Conservation (phyloP, 1,140 invertebrate genomes). For the Drosophila baimaii region DNA sequence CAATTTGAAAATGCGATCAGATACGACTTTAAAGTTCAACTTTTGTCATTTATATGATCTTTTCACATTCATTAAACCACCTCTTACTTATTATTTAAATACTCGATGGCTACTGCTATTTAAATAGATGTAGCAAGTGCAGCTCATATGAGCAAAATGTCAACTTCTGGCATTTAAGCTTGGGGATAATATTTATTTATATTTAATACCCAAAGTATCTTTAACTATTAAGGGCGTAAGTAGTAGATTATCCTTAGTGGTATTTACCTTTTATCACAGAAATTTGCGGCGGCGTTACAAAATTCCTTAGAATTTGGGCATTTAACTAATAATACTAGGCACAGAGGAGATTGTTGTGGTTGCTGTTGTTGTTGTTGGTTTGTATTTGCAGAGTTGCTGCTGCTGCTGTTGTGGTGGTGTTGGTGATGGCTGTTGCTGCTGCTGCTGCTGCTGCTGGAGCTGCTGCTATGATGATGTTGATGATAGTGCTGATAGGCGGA, state of each 20-base stretch:
- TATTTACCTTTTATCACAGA: constrained; percentile 85
- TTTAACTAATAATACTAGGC: constrained; percentile 85
- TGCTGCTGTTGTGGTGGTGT: constrained; percentile 34
- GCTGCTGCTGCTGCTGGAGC: constrained; percentile 45
- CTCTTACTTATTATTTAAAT: constrained; percentile 20
- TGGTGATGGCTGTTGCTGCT: constrained; percentile 56
- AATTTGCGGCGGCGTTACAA: constrained; percentile 84
- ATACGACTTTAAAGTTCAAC: constrained; percentile 25
- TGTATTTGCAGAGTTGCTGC: constrained; percentile 38
- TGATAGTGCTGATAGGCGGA: constrained; percentile 59
- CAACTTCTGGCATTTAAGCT: constrained; percentile 33
- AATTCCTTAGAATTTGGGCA: constrained; percentile 84
- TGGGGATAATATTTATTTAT: constrained; percentile 23
- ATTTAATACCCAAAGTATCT: not conserved
- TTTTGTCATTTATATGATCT: constrained; percentile 24
- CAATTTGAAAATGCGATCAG: constrained; percentile 6
- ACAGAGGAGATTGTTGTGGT: constrained; percentile 83
- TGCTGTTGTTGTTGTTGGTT: constrained; percentile 62
- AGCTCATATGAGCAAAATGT: constrained; percentile 37
- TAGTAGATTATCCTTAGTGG: not conserved
- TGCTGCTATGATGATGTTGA: constrained; percentile 62
- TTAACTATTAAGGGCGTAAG: not conserved
- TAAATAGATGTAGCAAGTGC: constrained; percentile 23
- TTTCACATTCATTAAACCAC: constrained; percentile 1
- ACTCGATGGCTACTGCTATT: constrained; percentile 13